Percentiles rank a stretch among this genome's conserved stretches.
These are phyloP conservation scores for Xiphophorus couchianus DNA, from an alignment of 2,113 vertebrate genomes.

Conservation along the genomic window DNA sequence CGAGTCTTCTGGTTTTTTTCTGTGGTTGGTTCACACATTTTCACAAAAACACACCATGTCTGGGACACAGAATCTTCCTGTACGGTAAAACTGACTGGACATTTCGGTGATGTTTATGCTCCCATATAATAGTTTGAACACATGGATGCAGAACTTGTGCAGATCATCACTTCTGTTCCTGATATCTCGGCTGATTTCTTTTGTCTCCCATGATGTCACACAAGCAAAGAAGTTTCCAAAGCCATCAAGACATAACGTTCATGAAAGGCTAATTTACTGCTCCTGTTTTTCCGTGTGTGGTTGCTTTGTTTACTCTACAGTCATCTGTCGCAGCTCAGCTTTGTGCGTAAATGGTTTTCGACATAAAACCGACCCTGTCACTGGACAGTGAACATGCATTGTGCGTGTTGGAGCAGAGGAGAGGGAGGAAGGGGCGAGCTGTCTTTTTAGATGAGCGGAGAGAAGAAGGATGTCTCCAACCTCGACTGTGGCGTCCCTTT, in stretches of 20 bases:
- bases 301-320: not conserved
- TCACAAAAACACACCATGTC: not conserved
- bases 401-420: constrained; percentile 68
- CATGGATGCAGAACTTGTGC: not conserved
- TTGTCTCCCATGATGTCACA: not conserved
- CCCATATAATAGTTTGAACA: not conserved
- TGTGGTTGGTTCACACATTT: not conserved
- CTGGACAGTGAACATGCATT: constrained; percentile 47
- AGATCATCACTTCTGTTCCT: not conserved
- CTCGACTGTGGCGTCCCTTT: constrained; percentile 76
- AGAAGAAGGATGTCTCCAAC: constrained; percentile 70
- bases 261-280: not conserved
- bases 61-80: not conserved
- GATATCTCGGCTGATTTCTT: not conserved
- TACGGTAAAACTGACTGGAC: not conserved
- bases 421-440: constrained; percentile 49
- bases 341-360: constrained; percentile 43
- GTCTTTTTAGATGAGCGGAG: constrained; percentile 64
- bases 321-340: constrained; percentile 26
- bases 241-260: not conserved
- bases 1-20: not conserved
- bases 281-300: not conserved
- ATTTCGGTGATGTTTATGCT: not conserved
- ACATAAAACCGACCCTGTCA: constrained; percentile 4
- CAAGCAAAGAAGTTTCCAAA: not conserved